Percentiles rank a stretch among this genome's conserved stretches.
phyloP scores from a whole-genome alignment of 2,797 vertebrate genomes.

The Darevskia mixta region DNA sequence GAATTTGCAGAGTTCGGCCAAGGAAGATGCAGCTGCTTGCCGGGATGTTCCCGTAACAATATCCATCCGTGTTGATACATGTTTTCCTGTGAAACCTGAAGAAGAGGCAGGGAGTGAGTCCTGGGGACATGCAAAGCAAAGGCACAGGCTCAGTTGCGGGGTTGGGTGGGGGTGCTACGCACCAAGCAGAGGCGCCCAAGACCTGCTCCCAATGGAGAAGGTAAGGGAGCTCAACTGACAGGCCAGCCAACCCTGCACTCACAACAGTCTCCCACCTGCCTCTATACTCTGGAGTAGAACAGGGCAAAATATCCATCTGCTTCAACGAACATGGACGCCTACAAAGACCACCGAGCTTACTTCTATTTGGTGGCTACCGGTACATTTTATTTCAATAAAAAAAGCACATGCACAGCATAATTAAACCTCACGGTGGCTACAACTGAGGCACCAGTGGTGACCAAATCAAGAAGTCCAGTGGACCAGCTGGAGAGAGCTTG shows the following conservation, averaged over 20 bases:
- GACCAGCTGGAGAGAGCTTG: not conserved
- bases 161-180: too few relatives aligned
- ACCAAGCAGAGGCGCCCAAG: not conserved
- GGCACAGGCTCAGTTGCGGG: not conserved
- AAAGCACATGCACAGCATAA: not conserved
- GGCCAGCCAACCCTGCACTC: not conserved
- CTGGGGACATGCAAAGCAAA: not conserved
- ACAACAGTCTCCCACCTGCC: not conserved
- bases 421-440: not conserved
- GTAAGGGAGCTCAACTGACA: too few relatives aligned
- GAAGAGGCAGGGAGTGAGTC: not conserved
- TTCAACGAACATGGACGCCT: not conserved
- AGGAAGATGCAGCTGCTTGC: slow-evolving; percentile 1
- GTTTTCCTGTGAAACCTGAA: slow-evolving; percentile 11
- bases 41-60: not conserved
- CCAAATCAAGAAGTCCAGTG: too few relatives aligned
- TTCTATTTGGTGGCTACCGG: not conserved
- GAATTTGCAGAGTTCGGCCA: not conserved
- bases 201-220: not conserved
- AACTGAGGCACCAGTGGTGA: not conserved
- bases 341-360: not conserved
- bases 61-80: not conserved
- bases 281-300: too few relatives aligned
- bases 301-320: not conserved
- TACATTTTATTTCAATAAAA: not conserved